Base-by-base conservation (phyloP, 2,797 vertebrate genomes). In the Darevskia nairensis region DNA sequence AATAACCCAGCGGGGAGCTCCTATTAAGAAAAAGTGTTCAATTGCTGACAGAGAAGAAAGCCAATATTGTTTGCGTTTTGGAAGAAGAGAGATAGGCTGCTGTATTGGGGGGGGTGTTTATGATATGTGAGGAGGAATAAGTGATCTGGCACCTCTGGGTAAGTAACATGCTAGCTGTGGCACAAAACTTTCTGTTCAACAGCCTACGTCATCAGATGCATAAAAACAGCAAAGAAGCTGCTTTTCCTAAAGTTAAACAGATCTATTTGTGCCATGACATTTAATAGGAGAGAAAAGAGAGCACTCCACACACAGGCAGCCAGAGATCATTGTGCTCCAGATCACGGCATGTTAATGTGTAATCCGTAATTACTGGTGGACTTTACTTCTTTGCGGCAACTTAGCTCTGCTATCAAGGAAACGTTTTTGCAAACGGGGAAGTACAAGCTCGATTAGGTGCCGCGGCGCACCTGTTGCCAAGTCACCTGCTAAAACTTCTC, bases 401-500 rank as follows among this genome's bases (percentile, higher is more conserved):
- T 88, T 21, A 77, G 55, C 1, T 1, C 27, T 17, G 44, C 44
- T 77, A 81, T 23, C 64, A 89, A 90, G 86, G 87, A 86, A 86
- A 88, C 86, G 32, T 76, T 82, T 82, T 82, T 32, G 74, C 6
- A 84, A 86, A 88, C 50, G 27, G 71, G 84, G 85, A 82, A 80
- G 90, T 39, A n/a, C 55, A 87, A 93, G 89, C 50, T 71, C 86
- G 80, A 87, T 84, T 89, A 86, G 79, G 35, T 7, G 17, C 6
- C 11, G n/a, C 92, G 64, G n/a, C 92, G 64, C 85, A 93, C 68
- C 89, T 82, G 86, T 90, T 86, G 88, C 87, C 80, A 75, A 72
- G 15, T 69, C 83, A 91, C n/a, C 23, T 39, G 50, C 35, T n/a
- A 1, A 91, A 83, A 3, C 78, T 44, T n/a, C 81, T 72, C 77